These are phyloP conservation scores for Centroberyx gerrardi DNA, from an alignment of 2,797 vertebrate species.

Conservation along the genomic window DNA sequence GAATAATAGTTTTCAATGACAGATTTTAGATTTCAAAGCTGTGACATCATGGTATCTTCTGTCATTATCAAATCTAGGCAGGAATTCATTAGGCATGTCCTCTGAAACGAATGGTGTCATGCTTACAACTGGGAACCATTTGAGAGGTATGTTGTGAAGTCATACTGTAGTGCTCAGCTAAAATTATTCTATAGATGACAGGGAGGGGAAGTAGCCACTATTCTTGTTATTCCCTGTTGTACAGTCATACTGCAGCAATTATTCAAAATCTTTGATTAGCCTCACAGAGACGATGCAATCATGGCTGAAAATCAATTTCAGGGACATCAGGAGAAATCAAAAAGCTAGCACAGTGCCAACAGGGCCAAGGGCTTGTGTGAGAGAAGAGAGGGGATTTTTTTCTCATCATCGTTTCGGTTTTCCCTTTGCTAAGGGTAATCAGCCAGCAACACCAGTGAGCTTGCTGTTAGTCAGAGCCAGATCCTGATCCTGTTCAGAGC, in stretches of 20 bases:
- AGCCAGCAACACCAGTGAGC: slow-evolving; percentile 85
- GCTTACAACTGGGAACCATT: slow-evolving; percentile 81
- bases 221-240: slow-evolving; percentile 74
- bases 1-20: slow-evolving; percentile 32
- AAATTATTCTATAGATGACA: slow-evolving; percentile 71
- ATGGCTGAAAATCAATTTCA: slow-evolving; percentile 87
- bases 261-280: slow-evolving; percentile 86
- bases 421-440: slow-evolving; percentile 82
- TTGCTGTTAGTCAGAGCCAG: slow-evolving; percentile 81
- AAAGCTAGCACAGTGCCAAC: slow-evolving; percentile 78
- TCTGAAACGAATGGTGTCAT: slow-evolving; percentile 67
- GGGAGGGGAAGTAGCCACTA: slow-evolving; percentile 72
- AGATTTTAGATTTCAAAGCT: slow-evolving; percentile 33
- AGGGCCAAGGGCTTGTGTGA: slow-evolving; percentile 80
- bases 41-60: slow-evolving; percentile 47
- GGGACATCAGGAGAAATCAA: slow-evolving; percentile 85
- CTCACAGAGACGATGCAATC: slow-evolving; percentile 82
- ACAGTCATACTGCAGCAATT: slow-evolving; percentile 83
- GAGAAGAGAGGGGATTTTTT: slow-evolving; percentile 70
- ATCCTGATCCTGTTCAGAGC: slow-evolving; percentile 77
- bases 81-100: slow-evolving; percentile 57
- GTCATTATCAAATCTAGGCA: slow-evolving; percentile 42
- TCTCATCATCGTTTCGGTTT: slow-evolving; percentile 74
- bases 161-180: slow-evolving; percentile 69
- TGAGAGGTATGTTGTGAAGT: slow-evolving; percentile 82